These are phyloP conservation scores for Baryphthengus martii DNA, from an alignment of 2,113 vertebrate genomes.

Conservation along the genomic window DNA sequence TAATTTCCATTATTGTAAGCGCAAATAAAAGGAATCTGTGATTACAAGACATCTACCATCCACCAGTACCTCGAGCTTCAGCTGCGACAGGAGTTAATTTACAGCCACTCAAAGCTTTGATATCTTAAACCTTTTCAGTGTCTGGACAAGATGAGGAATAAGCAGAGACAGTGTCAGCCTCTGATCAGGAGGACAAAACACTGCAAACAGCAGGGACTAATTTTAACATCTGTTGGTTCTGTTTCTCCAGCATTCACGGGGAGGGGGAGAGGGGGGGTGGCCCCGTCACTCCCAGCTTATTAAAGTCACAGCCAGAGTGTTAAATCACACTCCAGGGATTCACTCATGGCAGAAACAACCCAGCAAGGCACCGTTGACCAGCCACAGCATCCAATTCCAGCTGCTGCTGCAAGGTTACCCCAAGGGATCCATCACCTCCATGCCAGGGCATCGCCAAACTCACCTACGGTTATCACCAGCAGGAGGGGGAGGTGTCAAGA, in stretches of 20 bases:
- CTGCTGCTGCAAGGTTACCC: accelerated
- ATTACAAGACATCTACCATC: not conserved
- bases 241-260: not conserved
- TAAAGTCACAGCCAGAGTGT: constrained; percentile 9
- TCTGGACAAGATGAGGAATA: constrained; percentile 43
- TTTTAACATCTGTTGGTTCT: constrained; percentile 49
- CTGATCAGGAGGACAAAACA: constrained; percentile 23
- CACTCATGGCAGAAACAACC: not conserved
- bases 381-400: accelerated
- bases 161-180: constrained; percentile 41
- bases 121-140: constrained; percentile 38
- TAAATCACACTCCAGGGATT: not conserved
- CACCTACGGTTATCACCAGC: accelerated
- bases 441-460: accelerated
- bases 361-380: not conserved
- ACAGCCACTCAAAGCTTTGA: constrained; percentile 21
- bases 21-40: not conserved
- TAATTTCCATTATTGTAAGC: not conserved
- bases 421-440: accelerated
- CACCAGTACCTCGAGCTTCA: not conserved
- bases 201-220: constrained; percentile 39
- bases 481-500: not conserved
- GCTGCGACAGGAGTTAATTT: constrained; percentile 36
- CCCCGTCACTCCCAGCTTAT: constrained; percentile 1
- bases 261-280: not conserved